Conservation (phyloP, 2,888 invertebrate genomes). For the Harpalus rubripes region DNA sequence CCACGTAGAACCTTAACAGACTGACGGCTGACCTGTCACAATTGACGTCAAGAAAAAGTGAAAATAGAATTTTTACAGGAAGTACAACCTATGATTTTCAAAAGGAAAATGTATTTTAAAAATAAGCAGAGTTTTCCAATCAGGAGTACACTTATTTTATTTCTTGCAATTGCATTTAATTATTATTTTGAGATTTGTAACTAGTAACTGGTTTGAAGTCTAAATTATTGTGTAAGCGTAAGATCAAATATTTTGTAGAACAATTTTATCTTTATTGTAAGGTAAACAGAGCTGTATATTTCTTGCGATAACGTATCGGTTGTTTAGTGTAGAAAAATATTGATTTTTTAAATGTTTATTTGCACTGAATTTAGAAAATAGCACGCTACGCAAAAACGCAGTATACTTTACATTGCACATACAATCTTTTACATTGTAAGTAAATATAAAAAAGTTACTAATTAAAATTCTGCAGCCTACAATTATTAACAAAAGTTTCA, state of each 20-base stretch:
- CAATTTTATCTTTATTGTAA: neutral
- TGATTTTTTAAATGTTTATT: neutral
- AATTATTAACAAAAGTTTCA: too few relatives aligned
- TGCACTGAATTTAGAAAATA: neutral
- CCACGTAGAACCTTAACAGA: neutral
- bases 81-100: neutral
- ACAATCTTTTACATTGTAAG: too few relatives aligned
- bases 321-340: neutral
- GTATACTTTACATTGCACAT: neutral
- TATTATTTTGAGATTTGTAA: too few relatives aligned
- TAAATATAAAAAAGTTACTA: too few relatives aligned
- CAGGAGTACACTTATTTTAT: too few relatives aligned
- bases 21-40: neutral
- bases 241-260: neutral
- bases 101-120: neutral
- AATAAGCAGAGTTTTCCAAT: too few relatives aligned
- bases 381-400: neutral
- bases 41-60: neutral
- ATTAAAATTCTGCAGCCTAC: too few relatives aligned
- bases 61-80: neutral
- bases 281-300: neutral
- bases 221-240: too few relatives aligned
- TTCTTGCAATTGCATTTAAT: too few relatives aligned
- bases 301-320: neutral
- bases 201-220: too few relatives aligned